These are phyloP conservation scores for Eurystomus glaucurus DNA, from an alignment of 2,797 vertebrate species.

Conservation along the genomic window DNA sequence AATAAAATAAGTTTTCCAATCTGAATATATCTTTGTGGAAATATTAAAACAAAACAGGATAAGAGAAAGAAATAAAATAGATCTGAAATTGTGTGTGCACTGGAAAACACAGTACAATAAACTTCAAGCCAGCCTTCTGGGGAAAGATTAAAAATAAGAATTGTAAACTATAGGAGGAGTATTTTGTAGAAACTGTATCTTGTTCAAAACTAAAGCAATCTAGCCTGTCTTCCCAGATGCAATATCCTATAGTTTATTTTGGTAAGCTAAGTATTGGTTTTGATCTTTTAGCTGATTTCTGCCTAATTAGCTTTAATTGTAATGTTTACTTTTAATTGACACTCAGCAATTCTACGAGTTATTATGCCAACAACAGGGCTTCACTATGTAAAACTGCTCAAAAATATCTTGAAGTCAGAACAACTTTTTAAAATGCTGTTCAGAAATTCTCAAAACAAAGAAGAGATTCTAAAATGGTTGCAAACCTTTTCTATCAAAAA, in stretches of 20 bases:
- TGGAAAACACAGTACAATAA: slow-evolving; percentile 20
- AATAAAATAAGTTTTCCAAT: slow-evolving; percentile 3
- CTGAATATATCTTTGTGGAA: slow-evolving; percentile 17
- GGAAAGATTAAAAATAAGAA: slow-evolving; percentile 27
- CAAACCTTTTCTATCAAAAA: neutral
- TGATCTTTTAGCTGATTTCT: slow-evolving; percentile 48
- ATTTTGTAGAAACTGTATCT: slow-evolving; percentile 6
- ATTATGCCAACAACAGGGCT: neutral
- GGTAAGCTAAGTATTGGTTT: neutral
- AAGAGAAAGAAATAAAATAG: slow-evolving; percentile 27
- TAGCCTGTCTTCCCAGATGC: slow-evolving; percentile 4
- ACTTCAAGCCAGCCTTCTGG: neutral
- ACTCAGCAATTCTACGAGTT: neutral
- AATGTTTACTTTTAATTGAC: slow-evolving; percentile 29
- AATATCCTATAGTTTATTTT: slow-evolving; percentile 2
- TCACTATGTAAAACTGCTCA: neutral
- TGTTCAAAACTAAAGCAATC: slow-evolving; percentile 33
- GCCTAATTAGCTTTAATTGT: slow-evolving; percentile 53
- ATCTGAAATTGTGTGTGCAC: neutral
- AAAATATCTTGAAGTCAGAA: neutral
- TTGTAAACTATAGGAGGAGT: neutral
- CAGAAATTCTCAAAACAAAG: neutral
- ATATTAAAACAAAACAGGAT: slow-evolving; percentile 13
- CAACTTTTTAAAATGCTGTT: neutral
- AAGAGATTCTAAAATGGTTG: neutral